Evolutionary conservation across 1,140 invertebrate species (phyloP), one percentile per base, ranked within the genome.

Genomic region (Zaprionus davidi): DNA sequence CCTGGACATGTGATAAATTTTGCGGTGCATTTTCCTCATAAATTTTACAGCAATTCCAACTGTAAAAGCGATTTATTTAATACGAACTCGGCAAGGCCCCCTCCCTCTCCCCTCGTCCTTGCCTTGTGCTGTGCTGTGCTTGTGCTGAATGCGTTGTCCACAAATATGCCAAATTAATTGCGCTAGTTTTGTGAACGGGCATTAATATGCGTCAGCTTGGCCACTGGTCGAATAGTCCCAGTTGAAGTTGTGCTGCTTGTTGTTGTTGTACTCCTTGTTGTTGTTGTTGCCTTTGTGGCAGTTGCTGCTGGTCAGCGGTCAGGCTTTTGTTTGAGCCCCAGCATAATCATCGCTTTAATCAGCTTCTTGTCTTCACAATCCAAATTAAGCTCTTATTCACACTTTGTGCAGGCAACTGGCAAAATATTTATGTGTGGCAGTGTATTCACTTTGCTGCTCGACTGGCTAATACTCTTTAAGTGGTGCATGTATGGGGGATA

Each of bases 1-100:
- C 64, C 71, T 62, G 81, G 78, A 81, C 74, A 73, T 81, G 78
- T 90, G 85, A 90, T 88, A 81, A 90, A 88, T 88, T 81, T 88
- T 88, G 84, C 70, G 85, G 84, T 81, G 56, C 57, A 81, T 73
- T 90, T 66, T 78, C 56, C 78, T 63, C 84, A 87, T 87, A 84
- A 87, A 88, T 87, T 78, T 72, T 53, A 68, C 57, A 74, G 58
- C 71, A 74, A n/a, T 67, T 69, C 46, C 66, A 77, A 51, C 49
- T 70, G 81, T 24, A 71, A 76, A 63, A 56, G 67, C 74, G 60
- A 79, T 88, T 84, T 84, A 83, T 88, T 73, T 71, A 78, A 73
- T 82, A 57, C 75, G 63, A 49, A 38, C 17, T 46, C 6, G 41
- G 15, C 17, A 15, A 36, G n/a, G n/a, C 41, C 51, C 13, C 3